Base-by-base conservation (phyloP, 1,140 invertebrate species). In the Zaprionus nigranus region DNA sequence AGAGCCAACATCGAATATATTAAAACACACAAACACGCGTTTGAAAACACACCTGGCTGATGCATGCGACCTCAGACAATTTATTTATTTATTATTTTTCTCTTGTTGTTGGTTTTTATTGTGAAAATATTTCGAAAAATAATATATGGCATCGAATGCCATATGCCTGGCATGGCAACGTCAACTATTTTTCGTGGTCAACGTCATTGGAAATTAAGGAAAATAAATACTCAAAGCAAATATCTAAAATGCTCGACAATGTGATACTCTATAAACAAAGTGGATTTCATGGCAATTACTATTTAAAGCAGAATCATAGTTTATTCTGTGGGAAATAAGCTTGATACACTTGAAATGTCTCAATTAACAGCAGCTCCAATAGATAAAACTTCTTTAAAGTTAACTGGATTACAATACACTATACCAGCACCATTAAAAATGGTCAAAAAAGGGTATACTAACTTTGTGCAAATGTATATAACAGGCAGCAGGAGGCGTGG, bases 1-100 rank as follows among this genome's bases (percentile, higher is more conserved):
- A 62, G 40, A 43, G 36, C 46, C 40, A 76, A 68, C 57, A 74
- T 24, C 57, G 68, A 64, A 65, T 70, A 51, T 64, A 79, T 75
- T 68, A 75, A 28, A 54, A 40, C 6, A 40, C 15, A 40, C 1
- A 40, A 6, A 17, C n/a, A 36, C 28, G 15, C 54, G 28, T 22
- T 58, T 13, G 22, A 71, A 68, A 80, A 83, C 77, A 87, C 83
- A 87, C 83, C 83, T 87, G 83, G 65, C 57, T 57, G 60, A 62
- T 51, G 58, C 64, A 60, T 51, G 36, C 78, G 69, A 78, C 71
- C 74, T 72, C 65, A 65, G 74, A 76, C 74, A 72, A 72, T 76
- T 76, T 66, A 61, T 72, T 72, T 54, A 66, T 72, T 64, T 66
- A 38, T 61, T 72, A 64, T 36, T 30, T 26, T 24, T 57, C 28